Percentiles rank a stretch among this genome's conserved stretches.
These are phyloP conservation scores for Philereme transversata DNA, from an alignment of 2,888 invertebrate genomes.

Conservation along the genomic window DNA sequence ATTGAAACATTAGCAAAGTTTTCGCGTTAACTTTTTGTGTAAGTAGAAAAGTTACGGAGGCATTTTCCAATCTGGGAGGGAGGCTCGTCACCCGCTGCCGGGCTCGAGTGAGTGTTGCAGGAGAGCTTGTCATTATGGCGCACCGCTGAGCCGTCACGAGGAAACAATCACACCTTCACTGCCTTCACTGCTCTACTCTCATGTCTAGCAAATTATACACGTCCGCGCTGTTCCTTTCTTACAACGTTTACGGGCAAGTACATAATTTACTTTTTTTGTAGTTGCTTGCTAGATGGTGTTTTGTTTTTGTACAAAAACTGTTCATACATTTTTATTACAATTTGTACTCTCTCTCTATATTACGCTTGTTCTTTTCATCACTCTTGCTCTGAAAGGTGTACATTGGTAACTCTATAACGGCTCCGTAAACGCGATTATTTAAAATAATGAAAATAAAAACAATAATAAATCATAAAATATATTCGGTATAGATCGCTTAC, in stretches of 20 bases:
- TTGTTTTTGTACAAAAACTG: conserved; percentile 1
- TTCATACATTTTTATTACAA: too few relatives aligned
- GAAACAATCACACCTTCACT: conserved; percentile 54
- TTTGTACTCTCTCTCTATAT: too few relatives aligned
- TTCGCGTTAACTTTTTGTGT: conserved; percentile 73
- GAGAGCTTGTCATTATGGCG: conserved; percentile 64
- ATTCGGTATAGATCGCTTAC: too few relatives aligned
- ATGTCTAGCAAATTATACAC: conserved; percentile 26
- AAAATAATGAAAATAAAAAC: too few relatives aligned
- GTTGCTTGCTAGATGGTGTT: conserved; percentile 1
- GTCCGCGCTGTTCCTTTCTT: conserved; percentile 18
- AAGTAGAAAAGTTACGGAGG: conserved; percentile 73
- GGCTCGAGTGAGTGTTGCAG: conserved; percentile 42
- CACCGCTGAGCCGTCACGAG: conserved; percentile 52
- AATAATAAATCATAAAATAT: too few relatives aligned
- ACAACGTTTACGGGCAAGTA: conserved; percentile 22
- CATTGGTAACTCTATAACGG: too few relatives aligned
- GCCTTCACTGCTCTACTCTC: conserved; percentile 29
- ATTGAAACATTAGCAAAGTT: conserved; percentile 65
- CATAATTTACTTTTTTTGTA: conserved; percentile 14
- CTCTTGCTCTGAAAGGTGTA: too few relatives aligned
- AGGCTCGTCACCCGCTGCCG: conserved; percentile 45
- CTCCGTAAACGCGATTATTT: too few relatives aligned
- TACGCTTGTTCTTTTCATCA: too few relatives aligned
- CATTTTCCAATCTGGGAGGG: conserved; percentile 73